phyloP scores from a whole-genome alignment of 2,797 vertebrate genomes.

The Falco biarmicus region DNA sequence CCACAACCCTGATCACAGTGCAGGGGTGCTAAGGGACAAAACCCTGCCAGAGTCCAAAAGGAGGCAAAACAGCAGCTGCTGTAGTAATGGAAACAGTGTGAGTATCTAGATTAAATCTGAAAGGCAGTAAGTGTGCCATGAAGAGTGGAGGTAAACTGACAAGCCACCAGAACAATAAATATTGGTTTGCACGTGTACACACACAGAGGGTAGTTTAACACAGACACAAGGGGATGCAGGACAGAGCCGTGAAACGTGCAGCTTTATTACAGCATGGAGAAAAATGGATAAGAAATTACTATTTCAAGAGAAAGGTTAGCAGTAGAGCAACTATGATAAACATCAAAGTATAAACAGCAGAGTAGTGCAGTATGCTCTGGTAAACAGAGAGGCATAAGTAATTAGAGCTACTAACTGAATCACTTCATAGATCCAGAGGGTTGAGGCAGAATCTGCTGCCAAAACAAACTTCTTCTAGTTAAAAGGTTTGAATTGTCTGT shows the following conservation, averaged over 20 bases:
- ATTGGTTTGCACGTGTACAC: no score
- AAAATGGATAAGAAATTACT: neutral
- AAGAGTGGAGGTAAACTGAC: neutral
- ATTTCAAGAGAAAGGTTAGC: neutral
- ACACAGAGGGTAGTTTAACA: neutral
- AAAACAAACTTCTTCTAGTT: neutral
- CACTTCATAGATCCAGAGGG: neutral
- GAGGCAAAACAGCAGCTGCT: neutral
- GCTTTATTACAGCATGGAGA: neutral
- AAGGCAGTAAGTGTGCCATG: neutral
- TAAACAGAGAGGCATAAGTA: neutral
- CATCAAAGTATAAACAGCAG: neutral
- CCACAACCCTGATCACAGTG: neutral
- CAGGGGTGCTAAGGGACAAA: neutral
- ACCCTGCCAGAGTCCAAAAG: neutral
- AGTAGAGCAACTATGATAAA: neutral
- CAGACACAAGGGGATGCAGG: neutral
- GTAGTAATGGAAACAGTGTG: neutral
- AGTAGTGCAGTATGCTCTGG: neutral
- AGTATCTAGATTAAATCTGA: neutral
- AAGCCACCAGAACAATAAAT: neutral
- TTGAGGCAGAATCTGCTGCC: neutral
- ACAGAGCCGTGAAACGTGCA: neutral
- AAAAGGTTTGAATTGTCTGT: neutral
- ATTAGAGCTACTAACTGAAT: neutral